phyloP scores from a whole-genome alignment of 1,140 invertebrate genomes.

The Eriocheir sinensis region DNA sequence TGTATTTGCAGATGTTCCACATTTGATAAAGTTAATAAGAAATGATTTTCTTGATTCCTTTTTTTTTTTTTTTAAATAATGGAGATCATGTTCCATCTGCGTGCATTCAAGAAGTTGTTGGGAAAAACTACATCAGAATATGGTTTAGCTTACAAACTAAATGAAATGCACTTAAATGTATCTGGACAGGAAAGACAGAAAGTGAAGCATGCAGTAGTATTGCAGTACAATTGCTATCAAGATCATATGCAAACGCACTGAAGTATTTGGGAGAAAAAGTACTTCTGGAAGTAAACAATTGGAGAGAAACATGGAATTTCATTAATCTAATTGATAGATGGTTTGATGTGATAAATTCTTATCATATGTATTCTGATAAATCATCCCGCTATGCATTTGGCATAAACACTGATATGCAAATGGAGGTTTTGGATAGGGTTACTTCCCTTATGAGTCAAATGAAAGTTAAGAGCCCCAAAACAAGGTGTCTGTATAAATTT shows the following conservation, averaged over 20 bases:
- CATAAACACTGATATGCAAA: neutral
- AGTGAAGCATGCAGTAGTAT: neutral
- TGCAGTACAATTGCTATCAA: conserved; percentile 1
- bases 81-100: neutral
- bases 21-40: neutral
- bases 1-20: neutral
- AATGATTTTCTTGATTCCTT: neutral
- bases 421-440: neutral
- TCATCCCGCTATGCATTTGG: neutral
- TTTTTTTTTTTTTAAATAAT: neutral
- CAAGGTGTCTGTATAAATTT: conserved; percentile 16
- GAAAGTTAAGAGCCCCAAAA: conserved; percentile 32
- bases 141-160: conserved; percentile 33
- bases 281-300: neutral
- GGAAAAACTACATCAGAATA: neutral
- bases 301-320: neutral
- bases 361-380: neutral
- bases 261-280: neutral
- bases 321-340: neutral
- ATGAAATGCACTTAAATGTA: neutral
- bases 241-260: neutral
- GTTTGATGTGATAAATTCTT: neutral
- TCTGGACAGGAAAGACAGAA: neutral
- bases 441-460: neutral
- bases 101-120: neutral